Conservation (phyloP, 2,888 invertebrate species). For the Oligia fasciuncula region DNA sequence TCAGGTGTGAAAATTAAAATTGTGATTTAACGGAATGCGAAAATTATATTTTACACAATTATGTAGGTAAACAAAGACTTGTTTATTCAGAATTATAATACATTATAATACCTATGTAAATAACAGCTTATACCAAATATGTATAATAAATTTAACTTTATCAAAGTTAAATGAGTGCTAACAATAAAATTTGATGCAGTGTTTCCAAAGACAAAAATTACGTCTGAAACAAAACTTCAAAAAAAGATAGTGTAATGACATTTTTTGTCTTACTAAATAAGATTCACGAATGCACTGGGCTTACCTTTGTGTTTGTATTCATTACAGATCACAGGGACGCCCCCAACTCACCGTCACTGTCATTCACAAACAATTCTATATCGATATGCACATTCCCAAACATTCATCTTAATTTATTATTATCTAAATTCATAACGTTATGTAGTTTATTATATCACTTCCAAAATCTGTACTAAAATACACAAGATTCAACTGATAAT, state of each 20-base stretch:
- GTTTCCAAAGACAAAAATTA: too few relatives aligned
- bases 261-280: neutral
- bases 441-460: slow-evolving; percentile 2
- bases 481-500: neutral
- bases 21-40: too few relatives aligned
- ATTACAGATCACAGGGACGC: neutral
- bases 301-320: slow-evolving; percentile 16
- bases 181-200: neutral
- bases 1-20: neutral
- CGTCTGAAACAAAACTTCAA: neutral
- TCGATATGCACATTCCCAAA: neutral
- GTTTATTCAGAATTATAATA: neutral
- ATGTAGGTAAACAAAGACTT: neutral
- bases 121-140: neutral
- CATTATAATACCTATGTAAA: neutral
- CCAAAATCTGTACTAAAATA: neutral
- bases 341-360: slow-evolving; percentile 9
- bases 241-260: neutral
- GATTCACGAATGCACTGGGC: neutral
- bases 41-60: neutral
- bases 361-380: neutral
- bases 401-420: neutral
- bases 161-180: neutral
- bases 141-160: neutral
- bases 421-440: neutral